Base-by-base conservation (phyloP, 2,797 vertebrate genomes). In the Pangasius mekongensis region DNA sequence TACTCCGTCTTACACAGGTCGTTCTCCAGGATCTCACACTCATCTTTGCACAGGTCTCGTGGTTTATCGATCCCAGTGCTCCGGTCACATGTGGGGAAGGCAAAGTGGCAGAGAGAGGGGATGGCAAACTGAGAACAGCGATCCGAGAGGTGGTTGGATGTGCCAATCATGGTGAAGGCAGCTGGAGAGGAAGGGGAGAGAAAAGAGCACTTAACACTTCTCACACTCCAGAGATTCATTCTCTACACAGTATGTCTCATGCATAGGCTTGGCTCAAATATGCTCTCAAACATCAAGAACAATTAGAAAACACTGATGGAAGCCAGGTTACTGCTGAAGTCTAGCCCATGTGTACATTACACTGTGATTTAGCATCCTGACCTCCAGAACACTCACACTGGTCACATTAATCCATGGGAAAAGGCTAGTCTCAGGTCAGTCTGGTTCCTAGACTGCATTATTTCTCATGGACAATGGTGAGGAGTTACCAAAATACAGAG, bases 121-220 rank as follows among this genome's bases (percentile, higher is more conserved):
- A 99, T 99, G 91, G 98, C 98, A 0, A 99, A 99, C 96, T 98
- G 97, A 1, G 98, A 99, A 90, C 98, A 99, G 36, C 98, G 98
- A 30, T 99, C 98, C 0, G 98, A 99, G 84, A 99, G 92, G 80
- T 99, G 98, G 93, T 97, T 99, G 93, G 98, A 99, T 0, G 98
- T 99, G 91, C 98, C 98, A 27, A 99, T 99, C 98, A 99, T 99
- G 91, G 98, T 99, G 96, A 99, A 99, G 84, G 98, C 98, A 8
- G 98, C 98, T 99, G 96, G 5, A 93, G 92, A 89, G 90, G 11
- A 91, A 86, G 82, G 88, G 39, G 5, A 86, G 16, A 80, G 10
- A 18, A 54, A 82, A n/a, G 3, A 49, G 76, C 2, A 81, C 4
- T 39, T 39, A 89, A n/a, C 52, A 84, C 30, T 60, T 76, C 22